phyloP scores from a whole-genome alignment of 2,113 vertebrate genomes.

The Crotalus viridis region DNA sequence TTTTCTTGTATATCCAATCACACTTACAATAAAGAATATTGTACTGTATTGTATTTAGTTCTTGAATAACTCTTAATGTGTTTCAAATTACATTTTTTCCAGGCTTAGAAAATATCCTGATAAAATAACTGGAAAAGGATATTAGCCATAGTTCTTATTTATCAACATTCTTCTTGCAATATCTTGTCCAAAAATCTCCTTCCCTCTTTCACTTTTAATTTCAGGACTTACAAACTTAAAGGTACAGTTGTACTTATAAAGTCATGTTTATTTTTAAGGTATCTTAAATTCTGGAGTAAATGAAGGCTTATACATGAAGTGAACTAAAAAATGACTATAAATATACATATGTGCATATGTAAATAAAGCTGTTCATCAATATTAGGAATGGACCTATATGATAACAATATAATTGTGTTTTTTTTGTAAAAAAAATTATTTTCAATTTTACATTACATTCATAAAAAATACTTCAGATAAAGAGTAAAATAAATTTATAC shows the following conservation, averaged over 20 bases:
- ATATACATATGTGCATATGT: not conserved
- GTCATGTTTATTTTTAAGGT: not conserved
- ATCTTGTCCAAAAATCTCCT: not conserved
- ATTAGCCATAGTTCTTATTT: not conserved
- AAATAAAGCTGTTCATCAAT: not conserved
- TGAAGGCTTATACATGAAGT: not conserved
- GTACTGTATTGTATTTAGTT: not conserved
- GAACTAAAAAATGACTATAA: not conserved
- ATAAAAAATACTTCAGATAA: too few relatives aligned
- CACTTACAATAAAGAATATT: not conserved
- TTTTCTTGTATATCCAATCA: not conserved
- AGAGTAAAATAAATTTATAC: too few relatives aligned
- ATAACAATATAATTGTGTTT: not conserved
- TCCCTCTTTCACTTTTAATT: not conserved
- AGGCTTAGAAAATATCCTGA: not conserved
- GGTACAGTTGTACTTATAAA: not conserved
- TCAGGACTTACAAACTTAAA: not conserved
- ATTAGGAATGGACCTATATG: not conserved
- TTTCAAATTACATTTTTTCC: not conserved
- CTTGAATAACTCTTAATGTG: not conserved
- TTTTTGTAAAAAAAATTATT: too few relatives aligned
- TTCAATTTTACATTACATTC: too few relatives aligned
- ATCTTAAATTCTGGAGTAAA: not conserved
- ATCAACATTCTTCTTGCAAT: not conserved
- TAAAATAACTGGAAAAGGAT: not conserved